Base-by-base conservation (phyloP, 1,140 invertebrate genomes). In the Orussus abietinus region DNA sequence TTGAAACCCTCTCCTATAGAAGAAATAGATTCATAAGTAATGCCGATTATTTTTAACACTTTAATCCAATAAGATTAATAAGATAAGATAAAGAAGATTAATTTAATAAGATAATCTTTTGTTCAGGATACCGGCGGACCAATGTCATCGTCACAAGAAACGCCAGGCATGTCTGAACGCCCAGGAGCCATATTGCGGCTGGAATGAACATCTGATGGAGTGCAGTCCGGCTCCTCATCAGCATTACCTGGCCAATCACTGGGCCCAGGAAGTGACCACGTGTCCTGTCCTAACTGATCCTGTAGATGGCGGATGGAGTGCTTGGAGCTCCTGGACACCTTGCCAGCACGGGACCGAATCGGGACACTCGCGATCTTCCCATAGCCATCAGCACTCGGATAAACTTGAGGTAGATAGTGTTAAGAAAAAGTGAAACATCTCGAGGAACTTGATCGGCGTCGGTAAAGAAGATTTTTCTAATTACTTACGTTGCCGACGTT, bases 181-280 rank as follows among this genome's bases (percentile, higher is more conserved):
- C 0, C 85, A 85, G 72, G 93, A 96, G 69, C 93, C 93, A 0
- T 92, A 96, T 63, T 96, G 93, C 68, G 93, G 90, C 0, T 96
- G 92, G 92, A 84, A 95, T 65, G 82, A 85, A 38, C 73, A 80
- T 3, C 66, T 78, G 4, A 79, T 87, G 35, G 64, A 70, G 6
- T 96, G 92, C 57, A 79, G 83, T 0, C 71, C 80, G 1, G 77
- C 84, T 0, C 84, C 80, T 1, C 73, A 76, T 40, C 75, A 78
- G 14, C 78, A 86, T 45, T 75, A 81, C 0, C 67, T 73, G 7
- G 75, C 66, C 13, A 75, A 74, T 25, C 81, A 77, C 55, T 91
- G 84, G 88, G 75, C 77, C n/a, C 91, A 92, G 59, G 63, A 79
- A 19, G 69, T 83, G 31, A 77, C 79, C 10, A 64, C 75, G 40